Conservation (phyloP, 2,797 vertebrate species). For the Chaetophractus vellerosus region DNA sequence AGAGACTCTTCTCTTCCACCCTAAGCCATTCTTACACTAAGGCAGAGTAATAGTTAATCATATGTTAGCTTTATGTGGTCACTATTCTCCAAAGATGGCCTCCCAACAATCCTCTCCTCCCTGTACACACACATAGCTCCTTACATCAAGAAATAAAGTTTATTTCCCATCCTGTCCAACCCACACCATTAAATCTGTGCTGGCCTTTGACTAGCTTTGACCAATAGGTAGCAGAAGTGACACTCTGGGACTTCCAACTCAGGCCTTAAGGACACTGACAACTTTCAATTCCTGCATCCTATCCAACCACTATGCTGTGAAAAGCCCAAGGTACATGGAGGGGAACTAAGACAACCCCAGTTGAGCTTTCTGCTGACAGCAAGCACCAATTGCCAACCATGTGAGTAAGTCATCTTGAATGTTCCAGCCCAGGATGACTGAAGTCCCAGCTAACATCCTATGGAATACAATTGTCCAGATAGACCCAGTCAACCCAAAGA, state of each 20-base stretch:
- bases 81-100: not conserved
- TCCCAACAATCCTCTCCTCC: not conserved
- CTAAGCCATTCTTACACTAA: not conserved
- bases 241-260: not conserved
- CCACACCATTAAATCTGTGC: not conserved
- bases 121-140: not conserved
- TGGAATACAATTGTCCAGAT: not conserved
- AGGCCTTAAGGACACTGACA: not conserved
- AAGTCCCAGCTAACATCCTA: not conserved
- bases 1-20: not conserved
- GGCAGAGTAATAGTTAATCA: not conserved
- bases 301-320: not conserved
- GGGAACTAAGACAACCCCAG: not conserved
- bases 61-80: not conserved
- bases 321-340: not conserved
- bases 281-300: not conserved
- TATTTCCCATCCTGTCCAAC: not conserved
- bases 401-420: not conserved
- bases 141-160: not conserved
- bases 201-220: constrained; percentile 12
- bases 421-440: not conserved
- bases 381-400: not conserved
- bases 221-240: not conserved
- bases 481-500: not conserved
- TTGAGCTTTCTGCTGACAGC: not conserved